phyloP scores from a whole-genome alignment of 2,888 invertebrate species.

The Scaptomyza reducta region DNA sequence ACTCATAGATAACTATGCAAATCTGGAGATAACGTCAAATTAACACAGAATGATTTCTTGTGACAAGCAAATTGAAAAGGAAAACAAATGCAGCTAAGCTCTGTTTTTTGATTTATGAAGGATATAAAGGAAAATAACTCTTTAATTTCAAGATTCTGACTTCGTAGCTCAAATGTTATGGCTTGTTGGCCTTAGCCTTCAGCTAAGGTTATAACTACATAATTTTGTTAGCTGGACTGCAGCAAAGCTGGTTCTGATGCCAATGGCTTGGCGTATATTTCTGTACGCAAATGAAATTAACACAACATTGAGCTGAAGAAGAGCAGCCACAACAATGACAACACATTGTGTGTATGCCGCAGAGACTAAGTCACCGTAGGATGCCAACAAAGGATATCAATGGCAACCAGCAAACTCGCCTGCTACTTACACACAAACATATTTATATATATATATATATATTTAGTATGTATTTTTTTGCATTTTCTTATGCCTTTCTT shows the following conservation, averaged over 20 bases:
- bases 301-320: slow-evolving; percentile 48
- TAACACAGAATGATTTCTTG: background rate
- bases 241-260: slow-evolving; percentile 32
- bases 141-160: background rate
- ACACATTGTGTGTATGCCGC: slow-evolving; percentile 17
- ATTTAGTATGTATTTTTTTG: slow-evolving; percentile 23
- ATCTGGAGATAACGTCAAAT: slow-evolving; percentile 1
- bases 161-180: background rate
- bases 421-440: slow-evolving; percentile 38
- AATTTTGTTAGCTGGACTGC: slow-evolving; percentile 28
- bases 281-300: slow-evolving; percentile 71
- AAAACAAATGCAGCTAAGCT: background rate
- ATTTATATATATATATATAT: slow-evolving; percentile 4
- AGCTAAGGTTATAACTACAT: slow-evolving; percentile 18
- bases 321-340: slow-evolving; percentile 12
- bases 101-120: background rate
- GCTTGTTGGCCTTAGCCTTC: background rate
- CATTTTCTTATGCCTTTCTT: slow-evolving; percentile 26
- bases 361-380: slow-evolving; percentile 19
- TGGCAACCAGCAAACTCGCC: slow-evolving; percentile 43
- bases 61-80: background rate
- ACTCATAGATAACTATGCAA: background rate
- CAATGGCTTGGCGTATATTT: slow-evolving; percentile 54
- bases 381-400: slow-evolving; percentile 47
- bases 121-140: background rate